Percentiles rank a stretch among this genome's conserved stretches.
Evolutionary conservation across 2,797 vertebrate species (phyloP).

Genomic region (Myotis findleyi): DNA sequence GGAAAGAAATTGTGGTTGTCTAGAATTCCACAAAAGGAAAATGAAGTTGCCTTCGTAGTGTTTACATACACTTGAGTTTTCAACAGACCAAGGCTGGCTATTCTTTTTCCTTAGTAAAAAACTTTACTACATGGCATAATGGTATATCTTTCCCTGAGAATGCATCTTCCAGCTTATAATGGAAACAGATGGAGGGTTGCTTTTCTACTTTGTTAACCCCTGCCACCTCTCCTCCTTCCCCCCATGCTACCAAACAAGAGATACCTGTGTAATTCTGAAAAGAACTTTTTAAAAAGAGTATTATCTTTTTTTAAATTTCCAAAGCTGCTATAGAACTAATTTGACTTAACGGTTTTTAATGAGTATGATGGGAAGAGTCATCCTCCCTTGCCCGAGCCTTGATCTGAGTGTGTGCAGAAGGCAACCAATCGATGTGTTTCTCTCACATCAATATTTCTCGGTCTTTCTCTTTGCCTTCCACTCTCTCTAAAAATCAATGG

Average conservation of each 20-base stretch:
- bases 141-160: constrained; percentile 31
- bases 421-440: too few species aligned
- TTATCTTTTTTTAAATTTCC: background rate
- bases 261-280: constrained; percentile 13
- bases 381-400: background rate
- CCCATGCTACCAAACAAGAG: background rate
- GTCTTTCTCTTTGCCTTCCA: too few species aligned
- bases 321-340: constrained; percentile 37
- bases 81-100: background rate
- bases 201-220: background rate
- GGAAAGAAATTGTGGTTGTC: constrained; percentile 48
- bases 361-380: background rate
- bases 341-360: constrained; percentile 45
- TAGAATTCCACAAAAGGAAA: constrained; percentile 43
- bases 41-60: constrained; percentile 6
- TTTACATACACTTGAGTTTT: background rate
- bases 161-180: constrained; percentile 4
- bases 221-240: too few species aligned
- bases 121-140: background rate
- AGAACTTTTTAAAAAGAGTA: background rate
- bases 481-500: too few species aligned
- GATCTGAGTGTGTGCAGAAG: too few species aligned
- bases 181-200: background rate
- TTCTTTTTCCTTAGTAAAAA: background rate
- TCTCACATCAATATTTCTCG: too few species aligned